Evolutionary conservation across 53 echinoderm and acorn worm genomes (phyloP).

Genomic region (Temnopleurus reevesii): DNA sequence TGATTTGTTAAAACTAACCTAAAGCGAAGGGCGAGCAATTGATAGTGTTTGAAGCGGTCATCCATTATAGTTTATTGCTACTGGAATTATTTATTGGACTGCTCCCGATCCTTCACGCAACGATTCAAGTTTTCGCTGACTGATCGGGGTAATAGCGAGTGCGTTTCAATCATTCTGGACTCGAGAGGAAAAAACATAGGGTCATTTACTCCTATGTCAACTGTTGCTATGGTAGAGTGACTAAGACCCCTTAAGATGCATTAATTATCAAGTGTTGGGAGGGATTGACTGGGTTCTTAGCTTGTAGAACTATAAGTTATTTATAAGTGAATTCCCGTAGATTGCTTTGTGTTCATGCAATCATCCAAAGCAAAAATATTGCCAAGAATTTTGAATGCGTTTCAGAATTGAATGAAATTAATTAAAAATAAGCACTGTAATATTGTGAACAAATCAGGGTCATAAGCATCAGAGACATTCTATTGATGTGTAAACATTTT

Average conservation of each 20-base stretch:
- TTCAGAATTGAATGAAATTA: no score
- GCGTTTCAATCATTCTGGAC: conserved; percentile 22
- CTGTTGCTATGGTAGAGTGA: neutral
- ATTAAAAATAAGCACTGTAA: no score
- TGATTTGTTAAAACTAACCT: neutral
- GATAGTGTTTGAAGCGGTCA: conserved; percentile 12
- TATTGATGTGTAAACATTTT: no score
- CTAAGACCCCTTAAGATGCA: neutral
- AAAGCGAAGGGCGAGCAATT: neutral
- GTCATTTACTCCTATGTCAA: neutral
- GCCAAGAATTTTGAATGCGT: no score
- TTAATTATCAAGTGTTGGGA: neutral
- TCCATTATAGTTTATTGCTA: conserved; percentile 38
- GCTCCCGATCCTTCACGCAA: conserved; percentile 6
- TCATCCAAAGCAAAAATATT: no score
- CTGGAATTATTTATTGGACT: conserved; percentile 39
- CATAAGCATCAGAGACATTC: no score
- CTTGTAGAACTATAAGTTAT: neutral
- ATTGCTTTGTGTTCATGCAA: neutral
- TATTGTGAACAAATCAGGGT: no score
- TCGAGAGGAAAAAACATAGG: neutral
- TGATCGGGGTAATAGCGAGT: conserved; percentile 4
- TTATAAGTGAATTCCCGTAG: neutral
- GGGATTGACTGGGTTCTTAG: neutral
- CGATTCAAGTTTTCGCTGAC: neutral